Evolutionary conservation across 2,888 invertebrate genomes (phyloP).

Genomic region (Trisateles emortualis): DNA sequence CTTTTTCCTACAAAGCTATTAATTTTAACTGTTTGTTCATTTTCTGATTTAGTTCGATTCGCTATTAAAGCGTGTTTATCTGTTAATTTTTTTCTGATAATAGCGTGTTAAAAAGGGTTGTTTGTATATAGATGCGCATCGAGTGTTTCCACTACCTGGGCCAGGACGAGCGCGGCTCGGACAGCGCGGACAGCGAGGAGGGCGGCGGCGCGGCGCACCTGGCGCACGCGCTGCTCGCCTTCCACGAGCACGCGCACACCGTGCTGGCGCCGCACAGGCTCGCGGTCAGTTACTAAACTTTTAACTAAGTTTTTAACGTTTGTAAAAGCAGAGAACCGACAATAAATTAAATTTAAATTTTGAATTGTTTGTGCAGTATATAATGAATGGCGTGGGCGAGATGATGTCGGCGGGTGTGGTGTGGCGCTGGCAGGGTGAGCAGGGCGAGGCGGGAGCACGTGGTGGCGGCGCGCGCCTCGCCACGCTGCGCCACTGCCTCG

Average conservation of each 20-base stretch:
- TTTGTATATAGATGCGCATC: conserved; percentile 89
- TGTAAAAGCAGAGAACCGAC: no score
- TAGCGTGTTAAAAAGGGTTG: no score
- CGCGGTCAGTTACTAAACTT: conserved; percentile 48
- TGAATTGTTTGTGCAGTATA: conserved; percentile 87
- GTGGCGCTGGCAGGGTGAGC: conserved; percentile 73
- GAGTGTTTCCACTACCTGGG: conserved; percentile 95
- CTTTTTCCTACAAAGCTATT: no score
- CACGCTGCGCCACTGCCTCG: conserved; percentile 65
- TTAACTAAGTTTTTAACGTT: not conserved
- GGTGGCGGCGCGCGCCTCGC: conserved; percentile 45
- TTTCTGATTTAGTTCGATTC: no score
- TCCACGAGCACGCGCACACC: conserved; percentile 68
- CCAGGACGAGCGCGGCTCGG: conserved; percentile 76
- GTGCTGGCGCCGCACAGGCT: conserved; percentile 56
- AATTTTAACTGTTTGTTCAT: no score
- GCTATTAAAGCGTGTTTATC: not conserved
- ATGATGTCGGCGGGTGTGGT: conserved; percentile 90
- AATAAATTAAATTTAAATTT: not conserved
- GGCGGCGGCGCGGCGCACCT: conserved; percentile 65
- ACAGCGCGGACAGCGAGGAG: conserved; percentile 88
- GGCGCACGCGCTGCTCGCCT: conserved; percentile 70
- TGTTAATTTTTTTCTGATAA: not conserved
- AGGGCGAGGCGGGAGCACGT: conserved; percentile 35
- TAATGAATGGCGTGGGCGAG: conserved; percentile 96